Evolutionary conservation across 1,140 invertebrate species (phyloP), one percentile per base, ranked within the genome.

Genomic region (Dinothrombium tinctorium): DNA sequence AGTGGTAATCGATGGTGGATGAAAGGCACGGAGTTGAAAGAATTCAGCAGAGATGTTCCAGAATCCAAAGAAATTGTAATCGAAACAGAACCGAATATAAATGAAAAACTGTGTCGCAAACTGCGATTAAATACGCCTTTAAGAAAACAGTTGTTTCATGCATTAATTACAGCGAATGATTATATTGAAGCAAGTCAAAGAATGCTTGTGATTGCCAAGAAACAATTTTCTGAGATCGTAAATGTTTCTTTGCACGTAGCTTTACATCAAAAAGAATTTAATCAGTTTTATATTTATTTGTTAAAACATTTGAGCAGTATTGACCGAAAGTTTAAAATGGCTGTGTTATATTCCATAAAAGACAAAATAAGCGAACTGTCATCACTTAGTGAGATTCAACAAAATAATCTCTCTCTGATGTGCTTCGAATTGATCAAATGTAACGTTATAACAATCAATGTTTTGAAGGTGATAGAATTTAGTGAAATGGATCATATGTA

Each of bases 281-380:
- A 48, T 40, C 43, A 26, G 19, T 48, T 48, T 22, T 48, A 48
- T 14, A 32, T 31, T 22, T 22, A 45, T 38, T 21, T 48, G 0
- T 29, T 48, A 2, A 44, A 47, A 24, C 29, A 42, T 33, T 23
- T 48, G 8, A 26, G 21, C 36, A 37, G n/a, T 12, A 22, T 20
- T 24, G 43, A 48, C 33, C 23, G 46, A 2, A 48, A 48, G 21
- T 48, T 42, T 31, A 47, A 47, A 32, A 2, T 46, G 24, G 44
- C 44, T 9, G 15, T 44, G 14, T 12, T 41, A 15, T 48, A 36
- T 21, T 21, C 17, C 12, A 3, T 36, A 11, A 6, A n/a, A 36
- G 33, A 36, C 23, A 19, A 22, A 11, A 7, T 36, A 2, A 36
- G 23, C 7, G 33, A 36, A 21, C 9, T 21, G 19, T 19, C 20